A percentile compares a stretch with the other conserved stretches of the same genome.
Conservation (phyloP, 2,113 vertebrate species). For the Dinomys branickii region DNA sequence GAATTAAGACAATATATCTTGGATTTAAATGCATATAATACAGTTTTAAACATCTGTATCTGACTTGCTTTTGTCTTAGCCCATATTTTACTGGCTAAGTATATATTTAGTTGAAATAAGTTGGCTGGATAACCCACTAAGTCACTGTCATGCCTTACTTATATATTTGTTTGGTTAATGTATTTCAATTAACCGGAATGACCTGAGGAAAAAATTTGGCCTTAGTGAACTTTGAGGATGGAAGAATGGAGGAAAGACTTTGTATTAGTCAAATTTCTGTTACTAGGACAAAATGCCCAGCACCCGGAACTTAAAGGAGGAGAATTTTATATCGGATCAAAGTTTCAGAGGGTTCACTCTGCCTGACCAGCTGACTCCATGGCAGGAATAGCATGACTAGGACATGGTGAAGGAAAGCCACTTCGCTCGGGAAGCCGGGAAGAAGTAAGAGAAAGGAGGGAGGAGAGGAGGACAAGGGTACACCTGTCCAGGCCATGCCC, state of each 20-base stretch:
- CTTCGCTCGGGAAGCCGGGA: background rate
- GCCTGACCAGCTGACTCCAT: background rate
- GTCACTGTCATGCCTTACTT: background rate
- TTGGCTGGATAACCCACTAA: background rate
- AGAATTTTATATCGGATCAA: background rate
- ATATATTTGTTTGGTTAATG: background rate
- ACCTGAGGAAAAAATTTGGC: background rate
- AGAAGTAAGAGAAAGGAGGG: background rate
- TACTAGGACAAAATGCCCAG: background rate
- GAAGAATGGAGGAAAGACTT: background rate
- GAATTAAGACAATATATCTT: background rate
- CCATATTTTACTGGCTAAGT: background rate
- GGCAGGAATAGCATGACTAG: background rate
- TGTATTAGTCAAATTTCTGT: background rate
- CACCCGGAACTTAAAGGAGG: background rate
- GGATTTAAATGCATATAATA: background rate
- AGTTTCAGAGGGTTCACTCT: background rate
- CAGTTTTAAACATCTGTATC: background rate
- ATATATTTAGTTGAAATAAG: background rate
- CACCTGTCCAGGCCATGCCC: background rate
- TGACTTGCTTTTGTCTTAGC: slow-evolving; percentile 17
- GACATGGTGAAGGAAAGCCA: background rate
- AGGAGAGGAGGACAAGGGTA: background rate
- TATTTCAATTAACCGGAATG: background rate
- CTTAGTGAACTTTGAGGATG: background rate